Evolutionary conservation across 2,797 vertebrate genomes (phyloP).

Genomic region (Aldrovandia affinis): DNA sequence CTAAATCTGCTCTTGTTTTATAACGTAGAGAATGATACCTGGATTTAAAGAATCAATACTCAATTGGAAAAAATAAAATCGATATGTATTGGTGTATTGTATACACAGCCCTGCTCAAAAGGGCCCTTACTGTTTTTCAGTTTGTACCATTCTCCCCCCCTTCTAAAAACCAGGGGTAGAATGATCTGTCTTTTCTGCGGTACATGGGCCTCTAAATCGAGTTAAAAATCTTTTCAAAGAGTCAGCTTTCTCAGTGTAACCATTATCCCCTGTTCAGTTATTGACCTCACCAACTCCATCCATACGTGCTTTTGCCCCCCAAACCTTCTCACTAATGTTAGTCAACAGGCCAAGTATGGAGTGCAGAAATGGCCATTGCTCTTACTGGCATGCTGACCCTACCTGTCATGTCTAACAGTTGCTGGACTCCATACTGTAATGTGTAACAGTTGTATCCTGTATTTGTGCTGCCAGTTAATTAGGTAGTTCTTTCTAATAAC

Average conservation of each 20-base stretch:
- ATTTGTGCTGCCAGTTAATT: too few species aligned
- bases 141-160: neutral
- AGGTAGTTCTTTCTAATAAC: neutral
- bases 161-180: neutral
- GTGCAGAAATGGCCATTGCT: neutral
- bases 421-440: neutral
- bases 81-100: too few species aligned
- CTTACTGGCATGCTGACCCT: neutral
- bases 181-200: neutral
- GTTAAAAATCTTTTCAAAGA: neutral
- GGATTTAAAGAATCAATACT: too few species aligned
- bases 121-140: too few species aligned
- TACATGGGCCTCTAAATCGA: neutral
- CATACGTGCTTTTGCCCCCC: neutral
- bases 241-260: neutral
- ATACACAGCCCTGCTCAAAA: too few species aligned
- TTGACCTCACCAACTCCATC: neutral
- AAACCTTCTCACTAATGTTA: neutral
- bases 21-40: too few species aligned
- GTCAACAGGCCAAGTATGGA: neutral
- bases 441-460: neutral
- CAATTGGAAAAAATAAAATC: too few species aligned
- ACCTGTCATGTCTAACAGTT: neutral
- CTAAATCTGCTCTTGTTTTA: too few species aligned
- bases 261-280: neutral